These are phyloP conservation scores for Cettia cetti DNA, from an alignment of 2,113 vertebrate species.

Conservation along the genomic window DNA sequence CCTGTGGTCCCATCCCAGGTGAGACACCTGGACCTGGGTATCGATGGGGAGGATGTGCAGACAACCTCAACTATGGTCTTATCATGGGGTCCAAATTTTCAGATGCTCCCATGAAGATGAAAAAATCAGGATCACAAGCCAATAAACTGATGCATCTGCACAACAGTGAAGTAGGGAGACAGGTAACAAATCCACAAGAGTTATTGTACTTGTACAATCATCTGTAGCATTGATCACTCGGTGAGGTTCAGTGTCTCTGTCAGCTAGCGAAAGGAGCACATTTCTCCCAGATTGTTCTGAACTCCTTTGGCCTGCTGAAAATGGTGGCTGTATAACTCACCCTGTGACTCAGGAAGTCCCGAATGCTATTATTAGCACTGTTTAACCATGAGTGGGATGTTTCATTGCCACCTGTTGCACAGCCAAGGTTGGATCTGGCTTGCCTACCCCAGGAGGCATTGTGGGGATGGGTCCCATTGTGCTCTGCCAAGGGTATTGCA, in stretches of 20 bases:
- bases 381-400: not conserved
- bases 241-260: conserved; percentile 6
- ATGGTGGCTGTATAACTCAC: not conserved
- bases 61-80: conserved; percentile 97
- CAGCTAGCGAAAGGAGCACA: not conserved
- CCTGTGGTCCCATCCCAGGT: conserved; percentile 92
- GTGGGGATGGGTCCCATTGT: not conserved
- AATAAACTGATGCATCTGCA: conserved; percentile 99
- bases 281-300: not conserved
- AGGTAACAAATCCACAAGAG: conserved; percentile 81
- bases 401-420: not conserved
- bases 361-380: not conserved
- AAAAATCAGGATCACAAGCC: conserved; percentile 91
- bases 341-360: not conserved
- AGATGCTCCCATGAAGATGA: conserved; percentile 98
- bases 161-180: conserved; percentile 99
- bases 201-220: conserved; percentile 62
- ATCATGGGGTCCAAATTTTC: conserved; percentile 98
- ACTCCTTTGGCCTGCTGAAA: conserved; percentile 28
- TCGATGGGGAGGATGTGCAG: conserved; percentile 97
- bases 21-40: conserved; percentile 93
- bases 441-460: not conserved
- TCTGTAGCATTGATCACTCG: conserved; percentile 16
- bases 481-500: not conserved
- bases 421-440: not conserved